A percentile compares a stretch with the other conserved stretches of the same genome.
Evolutionary conservation across 2,113 vertebrate genomes (phyloP).

Genomic region (Macaca fascicularis): T2T-MFA8v1.1 NC_088379.1:151142001-151142500

Average conservation of each 20-base stretch:
- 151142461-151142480: not conserved
- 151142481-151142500: not conserved
- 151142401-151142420: not conserved
- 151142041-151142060: not conserved
- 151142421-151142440: not conserved
- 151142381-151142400: not conserved
- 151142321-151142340: not conserved
- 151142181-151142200: not conserved
- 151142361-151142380: not conserved
- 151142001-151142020: not conserved
- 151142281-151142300: not conserved
- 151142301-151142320: not conserved
- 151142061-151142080: not conserved
- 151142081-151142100: not conserved
- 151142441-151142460: not conserved
- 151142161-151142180: not conserved
- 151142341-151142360: not conserved
- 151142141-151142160: not conserved
- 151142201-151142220: not conserved
- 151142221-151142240: not conserved
- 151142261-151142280: not conserved
- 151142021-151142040: not conserved
- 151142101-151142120: not conserved
- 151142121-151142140: rapidly evolving
- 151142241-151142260: not conserved